Evolutionary conservation across 1,140 invertebrate species (phyloP).

Genomic region (Lasioglossum baleicum): DNA sequence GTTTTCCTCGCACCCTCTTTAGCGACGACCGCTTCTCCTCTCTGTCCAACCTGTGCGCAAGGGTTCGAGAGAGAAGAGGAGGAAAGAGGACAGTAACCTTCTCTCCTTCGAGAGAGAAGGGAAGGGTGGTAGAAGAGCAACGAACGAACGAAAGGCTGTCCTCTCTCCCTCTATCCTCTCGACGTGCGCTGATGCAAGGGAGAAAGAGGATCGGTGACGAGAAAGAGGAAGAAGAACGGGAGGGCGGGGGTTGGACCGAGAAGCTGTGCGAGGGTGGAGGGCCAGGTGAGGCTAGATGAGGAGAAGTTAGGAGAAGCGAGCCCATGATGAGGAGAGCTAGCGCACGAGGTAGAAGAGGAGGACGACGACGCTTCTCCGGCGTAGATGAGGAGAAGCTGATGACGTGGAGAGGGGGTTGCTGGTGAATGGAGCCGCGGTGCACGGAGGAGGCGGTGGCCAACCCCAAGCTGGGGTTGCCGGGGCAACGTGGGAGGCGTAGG

Average conservation of each 20-base stretch:
- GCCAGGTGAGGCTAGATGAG: not conserved
- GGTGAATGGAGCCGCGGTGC: constrained; percentile 73
- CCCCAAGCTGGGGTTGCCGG: constrained; percentile 78
- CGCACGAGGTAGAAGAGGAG: constrained; percentile 18
- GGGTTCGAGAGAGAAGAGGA: too few species aligned
- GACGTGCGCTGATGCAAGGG: not conserved
- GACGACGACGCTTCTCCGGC: not conserved
- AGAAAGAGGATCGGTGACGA: not conserved
- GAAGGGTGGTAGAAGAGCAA: too few species aligned
- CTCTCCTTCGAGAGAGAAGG: too few species aligned
- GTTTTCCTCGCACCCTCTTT: not conserved
- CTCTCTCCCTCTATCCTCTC: not conserved
- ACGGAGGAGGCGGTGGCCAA: constrained; percentile 76
- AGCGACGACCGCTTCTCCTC: not conserved
- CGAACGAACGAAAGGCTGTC: too few species aligned
- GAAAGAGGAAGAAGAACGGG: constrained; percentile 24
- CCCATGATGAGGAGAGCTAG: not conserved
- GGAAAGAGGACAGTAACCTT: too few species aligned
- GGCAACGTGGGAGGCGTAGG: constrained; percentile 78
- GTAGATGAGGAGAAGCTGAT: constrained; percentile 41
- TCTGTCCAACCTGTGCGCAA: not conserved
- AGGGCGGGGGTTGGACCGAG: not conserved
- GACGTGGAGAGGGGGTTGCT: constrained; percentile 59
- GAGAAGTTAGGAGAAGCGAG: too few species aligned
- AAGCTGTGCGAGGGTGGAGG: constrained; percentile 16